Evolutionary conservation across 1,140 invertebrate genomes (phyloP).

Genomic region (Rhagoletis pomonella): DNA sequence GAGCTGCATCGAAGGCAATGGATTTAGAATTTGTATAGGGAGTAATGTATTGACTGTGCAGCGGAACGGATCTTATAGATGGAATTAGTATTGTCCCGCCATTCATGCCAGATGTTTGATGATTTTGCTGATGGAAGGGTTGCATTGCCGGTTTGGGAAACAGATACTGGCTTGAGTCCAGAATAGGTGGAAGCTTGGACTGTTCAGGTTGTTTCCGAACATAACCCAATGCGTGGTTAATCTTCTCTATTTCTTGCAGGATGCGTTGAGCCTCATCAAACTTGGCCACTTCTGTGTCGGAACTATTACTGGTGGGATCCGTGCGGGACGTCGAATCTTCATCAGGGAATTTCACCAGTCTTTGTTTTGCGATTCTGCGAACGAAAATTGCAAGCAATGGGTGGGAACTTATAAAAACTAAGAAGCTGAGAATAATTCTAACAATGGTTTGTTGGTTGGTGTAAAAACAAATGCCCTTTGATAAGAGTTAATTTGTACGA

Average conservation of each 20-base stretch:
- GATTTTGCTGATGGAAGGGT: conserved; percentile 69
- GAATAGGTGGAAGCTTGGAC: conserved; percentile 64
- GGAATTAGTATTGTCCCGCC: conserved; percentile 69
- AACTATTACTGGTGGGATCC: background rate
- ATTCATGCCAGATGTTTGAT: conserved; percentile 66
- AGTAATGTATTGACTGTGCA: background rate
- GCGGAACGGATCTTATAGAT: conserved; percentile 67
- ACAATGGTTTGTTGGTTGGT: background rate
- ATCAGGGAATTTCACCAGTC: conserved; percentile 72
- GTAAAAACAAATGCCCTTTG: background rate
- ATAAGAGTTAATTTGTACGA: background rate
- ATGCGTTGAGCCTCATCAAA: conserved; percentile 75
- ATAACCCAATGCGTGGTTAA: conserved; percentile 74
- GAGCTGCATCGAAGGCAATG: background rate
- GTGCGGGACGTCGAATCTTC: conserved; percentile 8
- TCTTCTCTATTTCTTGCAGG: conserved; percentile 75
- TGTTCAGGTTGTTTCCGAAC: conserved; percentile 67
- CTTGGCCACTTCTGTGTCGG: conserved; percentile 55
- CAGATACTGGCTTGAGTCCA: conserved; percentile 70
- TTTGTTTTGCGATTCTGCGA: conserved; percentile 76
- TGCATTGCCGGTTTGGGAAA: conserved; percentile 71
- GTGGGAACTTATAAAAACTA: conserved; percentile 18
- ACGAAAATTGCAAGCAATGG: conserved; percentile 62
- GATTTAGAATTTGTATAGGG: background rate
- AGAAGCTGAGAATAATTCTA: conserved; percentile 2